These are phyloP conservation scores for Daboia siamensis DNA, from an alignment of 2,113 vertebrate genomes.

Conservation along the genomic window DNA sequence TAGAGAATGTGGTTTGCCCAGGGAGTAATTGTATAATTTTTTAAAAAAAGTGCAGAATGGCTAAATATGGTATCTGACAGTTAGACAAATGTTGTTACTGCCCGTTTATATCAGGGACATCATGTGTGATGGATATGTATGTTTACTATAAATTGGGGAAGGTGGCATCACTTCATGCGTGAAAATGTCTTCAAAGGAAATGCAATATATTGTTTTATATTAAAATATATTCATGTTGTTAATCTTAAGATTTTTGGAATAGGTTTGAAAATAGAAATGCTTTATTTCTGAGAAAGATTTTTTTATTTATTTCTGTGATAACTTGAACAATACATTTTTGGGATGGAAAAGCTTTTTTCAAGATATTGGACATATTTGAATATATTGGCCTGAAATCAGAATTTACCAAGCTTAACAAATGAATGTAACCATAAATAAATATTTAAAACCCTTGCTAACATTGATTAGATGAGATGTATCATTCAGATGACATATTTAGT, in stretches of 20 bases:
- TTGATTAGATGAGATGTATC: neutral
- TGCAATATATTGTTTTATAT: neutral
- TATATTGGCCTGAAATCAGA: neutral
- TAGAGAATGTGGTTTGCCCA: neutral
- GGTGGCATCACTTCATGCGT: neutral
- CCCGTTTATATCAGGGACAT: neutral
- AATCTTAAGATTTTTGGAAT: neutral
- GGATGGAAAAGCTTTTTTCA: neutral
- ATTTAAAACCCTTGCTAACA: neutral
- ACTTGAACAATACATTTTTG: neutral
- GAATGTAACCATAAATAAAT: neutral
- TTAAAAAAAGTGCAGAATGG: neutral
- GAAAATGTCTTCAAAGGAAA: neutral
- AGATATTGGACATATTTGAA: neutral
- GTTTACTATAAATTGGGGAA: neutral
- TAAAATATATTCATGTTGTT: neutral
- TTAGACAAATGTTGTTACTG: neutral
- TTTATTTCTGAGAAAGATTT: neutral
- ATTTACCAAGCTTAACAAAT: neutral
- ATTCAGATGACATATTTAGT: neutral
- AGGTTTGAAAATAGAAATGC: neutral
- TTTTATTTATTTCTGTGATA: neutral
- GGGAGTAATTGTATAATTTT: neutral
- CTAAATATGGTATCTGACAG: neutral
- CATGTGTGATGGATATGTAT: neutral